Evolutionary conservation across 2,888 invertebrate genomes (phyloP).

Genomic region (Drosophila engyochracea): DNA sequence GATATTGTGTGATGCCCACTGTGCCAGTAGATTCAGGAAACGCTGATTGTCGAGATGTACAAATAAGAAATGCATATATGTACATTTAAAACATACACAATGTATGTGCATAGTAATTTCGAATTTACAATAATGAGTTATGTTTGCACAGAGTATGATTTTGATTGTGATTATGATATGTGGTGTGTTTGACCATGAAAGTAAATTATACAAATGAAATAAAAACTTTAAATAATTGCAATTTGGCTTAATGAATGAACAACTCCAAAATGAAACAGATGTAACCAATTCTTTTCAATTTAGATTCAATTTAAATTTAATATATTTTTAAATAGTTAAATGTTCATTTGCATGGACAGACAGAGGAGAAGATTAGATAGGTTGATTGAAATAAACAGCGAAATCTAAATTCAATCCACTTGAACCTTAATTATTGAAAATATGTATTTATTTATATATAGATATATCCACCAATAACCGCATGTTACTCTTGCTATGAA

Average conservation of each 20-base stretch:
- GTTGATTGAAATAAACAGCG: background rate
- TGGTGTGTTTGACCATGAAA: constrained; percentile 78
- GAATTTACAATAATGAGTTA: background rate
- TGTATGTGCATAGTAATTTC: constrained; percentile 7
- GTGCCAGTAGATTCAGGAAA: constrained; percentile 83
- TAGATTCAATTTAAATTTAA: background rate
- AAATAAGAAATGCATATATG: constrained; percentile 18
- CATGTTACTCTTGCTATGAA: constrained; percentile 8
- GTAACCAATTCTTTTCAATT: background rate
- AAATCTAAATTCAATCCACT: background rate
- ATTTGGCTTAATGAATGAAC: background rate
- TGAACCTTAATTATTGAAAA: constrained; percentile 6
- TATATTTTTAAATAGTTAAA: background rate
- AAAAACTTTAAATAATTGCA: constrained; percentile 52
- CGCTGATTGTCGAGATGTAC: constrained; percentile 63
- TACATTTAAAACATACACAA: constrained; percentile 8
- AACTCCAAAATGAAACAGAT: background rate
- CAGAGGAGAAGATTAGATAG: background rate
- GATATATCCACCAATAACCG: constrained; percentile 11
- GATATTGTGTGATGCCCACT: constrained; percentile 82
- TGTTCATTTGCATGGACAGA: background rate
- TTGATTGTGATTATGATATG: constrained; percentile 6
- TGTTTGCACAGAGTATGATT: background rate
- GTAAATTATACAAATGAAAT: constrained; percentile 79
- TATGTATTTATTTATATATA: background rate